These are phyloP conservation scores for Cardiocondyla obscurior DNA, from an alignment of 1,140 invertebrate genomes.

Conservation along the genomic window DNA sequence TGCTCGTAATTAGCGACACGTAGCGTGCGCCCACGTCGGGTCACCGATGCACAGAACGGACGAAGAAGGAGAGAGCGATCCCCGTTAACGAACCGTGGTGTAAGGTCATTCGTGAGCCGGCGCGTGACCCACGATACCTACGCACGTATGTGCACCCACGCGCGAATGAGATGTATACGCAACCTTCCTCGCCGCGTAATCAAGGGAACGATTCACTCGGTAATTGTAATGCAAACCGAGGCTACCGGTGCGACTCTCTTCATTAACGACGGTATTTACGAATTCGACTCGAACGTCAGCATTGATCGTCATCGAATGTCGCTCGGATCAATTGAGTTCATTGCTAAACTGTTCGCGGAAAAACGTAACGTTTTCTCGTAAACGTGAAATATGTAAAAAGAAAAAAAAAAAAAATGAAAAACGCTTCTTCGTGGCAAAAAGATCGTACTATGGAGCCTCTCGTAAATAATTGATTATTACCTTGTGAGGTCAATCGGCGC, in stretches of 20 bases:
- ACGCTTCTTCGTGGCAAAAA: background rate
- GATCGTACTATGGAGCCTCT: background rate
- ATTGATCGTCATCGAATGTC: background rate
- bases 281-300: slow-evolving; percentile 1
- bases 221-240: slow-evolving; percentile 35
- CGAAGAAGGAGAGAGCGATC: slow-evolving; percentile 58
- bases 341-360: background rate
- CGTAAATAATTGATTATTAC: background rate
- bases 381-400: background rate
- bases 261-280: slow-evolving; percentile 27
- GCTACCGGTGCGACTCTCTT: slow-evolving; percentile 35
- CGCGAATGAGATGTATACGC: slow-evolving; percentile 25
- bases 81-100: slow-evolving; percentile 62
- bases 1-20: slow-evolving; percentile 82
- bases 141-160: slow-evolving; percentile 59
- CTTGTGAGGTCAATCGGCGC: background rate
- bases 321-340: background rate
- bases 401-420: background rate
- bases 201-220: slow-evolving; percentile 56
- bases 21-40: slow-evolving; percentile 80
- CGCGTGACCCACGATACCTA: slow-evolving; percentile 56
- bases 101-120: slow-evolving; percentile 47
- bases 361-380: background rate
- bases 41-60: slow-evolving; percentile 64
- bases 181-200: slow-evolving; percentile 41